phyloP scores from a whole-genome alignment of 2,888 invertebrate genomes.

The Phymatocera aterrima region DNA sequence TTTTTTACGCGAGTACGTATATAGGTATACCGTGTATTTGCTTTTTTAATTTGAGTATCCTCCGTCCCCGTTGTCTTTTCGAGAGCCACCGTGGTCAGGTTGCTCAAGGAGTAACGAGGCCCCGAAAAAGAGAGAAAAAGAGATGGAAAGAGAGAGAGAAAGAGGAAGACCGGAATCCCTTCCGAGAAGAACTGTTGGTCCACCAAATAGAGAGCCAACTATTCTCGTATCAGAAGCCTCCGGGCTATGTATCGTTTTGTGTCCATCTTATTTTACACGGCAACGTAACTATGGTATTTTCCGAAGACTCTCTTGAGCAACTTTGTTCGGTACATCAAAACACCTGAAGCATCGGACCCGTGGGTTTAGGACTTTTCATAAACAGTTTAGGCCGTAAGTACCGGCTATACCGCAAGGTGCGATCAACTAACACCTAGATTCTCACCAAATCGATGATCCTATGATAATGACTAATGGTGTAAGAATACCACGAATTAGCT shows the following conservation, averaged over 20 bases:
- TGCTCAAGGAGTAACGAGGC: constrained; percentile 46
- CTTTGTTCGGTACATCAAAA: constrained; percentile 23
- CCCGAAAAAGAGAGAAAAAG: neutral
- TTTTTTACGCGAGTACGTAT: neutral
- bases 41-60: constrained; percentile 24
- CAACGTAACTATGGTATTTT: constrained; percentile 44
- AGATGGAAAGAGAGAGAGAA: neutral
- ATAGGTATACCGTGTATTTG: too few relatives aligned
- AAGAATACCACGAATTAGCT: constrained; percentile 17
- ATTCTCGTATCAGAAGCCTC: constrained; percentile 44
- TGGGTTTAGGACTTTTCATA: neutral
- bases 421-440: constrained; percentile 11
- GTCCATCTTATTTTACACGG: constrained; percentile 46
- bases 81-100: constrained; percentile 37
- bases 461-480: constrained; percentile 25
- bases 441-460: constrained; percentile 20
- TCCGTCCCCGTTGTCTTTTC: constrained; percentile 38
- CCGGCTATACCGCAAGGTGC: neutral
- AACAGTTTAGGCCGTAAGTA: neutral
- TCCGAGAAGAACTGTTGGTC: constrained; percentile 44
- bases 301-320: constrained; percentile 40
- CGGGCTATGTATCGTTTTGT: constrained; percentile 48
- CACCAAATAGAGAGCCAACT: constrained; percentile 47
- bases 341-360: neutral
- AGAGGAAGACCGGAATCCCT: constrained; percentile 30